phyloP scores from a whole-genome alignment of 2,888 invertebrate genomes.

The Mimachlamys varia region DNA sequence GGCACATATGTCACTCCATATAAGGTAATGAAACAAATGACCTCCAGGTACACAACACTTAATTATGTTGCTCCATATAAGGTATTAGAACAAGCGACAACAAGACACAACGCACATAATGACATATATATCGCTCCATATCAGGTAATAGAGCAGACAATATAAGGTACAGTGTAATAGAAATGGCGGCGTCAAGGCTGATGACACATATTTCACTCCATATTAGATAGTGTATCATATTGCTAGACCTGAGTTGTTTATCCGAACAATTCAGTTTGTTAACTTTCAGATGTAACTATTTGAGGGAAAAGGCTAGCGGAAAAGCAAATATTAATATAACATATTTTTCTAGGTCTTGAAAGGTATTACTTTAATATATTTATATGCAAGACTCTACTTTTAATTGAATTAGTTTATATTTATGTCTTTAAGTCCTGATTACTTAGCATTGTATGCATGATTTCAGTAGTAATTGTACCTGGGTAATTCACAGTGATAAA shows the following conservation, averaged over 20 bases:
- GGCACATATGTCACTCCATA: conserved; percentile 95
- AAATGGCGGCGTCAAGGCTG: conserved; percentile 93
- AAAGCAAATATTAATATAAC: too few relatives aligned
- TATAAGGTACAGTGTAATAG: conserved; percentile 84
- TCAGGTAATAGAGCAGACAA: neutral
- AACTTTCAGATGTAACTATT: too few relatives aligned
- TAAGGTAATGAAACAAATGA: conserved; percentile 87
- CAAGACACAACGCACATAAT: conserved; percentile 88
- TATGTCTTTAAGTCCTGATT: too few relatives aligned
- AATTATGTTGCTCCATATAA: conserved; percentile 96
- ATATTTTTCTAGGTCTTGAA: too few relatives aligned
- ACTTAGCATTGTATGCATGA: too few relatives aligned
- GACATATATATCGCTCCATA: neutral
- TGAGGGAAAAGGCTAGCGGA: too few relatives aligned
- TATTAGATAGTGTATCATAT: conserved; percentile 84
- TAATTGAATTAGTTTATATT: too few relatives aligned
- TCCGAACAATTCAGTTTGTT: too few relatives aligned
- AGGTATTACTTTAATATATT: conserved; percentile 80
- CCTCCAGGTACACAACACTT: conserved; percentile 91
- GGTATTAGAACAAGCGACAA: conserved; percentile 88
- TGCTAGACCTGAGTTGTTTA: too few relatives aligned
- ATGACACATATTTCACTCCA: conserved; percentile 94
- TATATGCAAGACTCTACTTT: conserved; percentile 87
- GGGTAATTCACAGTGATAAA: neutral
- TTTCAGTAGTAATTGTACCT: neutral